Base-by-base conservation (phyloP, 2,888 invertebrate genomes). In the Sisyra nigra region DNA sequence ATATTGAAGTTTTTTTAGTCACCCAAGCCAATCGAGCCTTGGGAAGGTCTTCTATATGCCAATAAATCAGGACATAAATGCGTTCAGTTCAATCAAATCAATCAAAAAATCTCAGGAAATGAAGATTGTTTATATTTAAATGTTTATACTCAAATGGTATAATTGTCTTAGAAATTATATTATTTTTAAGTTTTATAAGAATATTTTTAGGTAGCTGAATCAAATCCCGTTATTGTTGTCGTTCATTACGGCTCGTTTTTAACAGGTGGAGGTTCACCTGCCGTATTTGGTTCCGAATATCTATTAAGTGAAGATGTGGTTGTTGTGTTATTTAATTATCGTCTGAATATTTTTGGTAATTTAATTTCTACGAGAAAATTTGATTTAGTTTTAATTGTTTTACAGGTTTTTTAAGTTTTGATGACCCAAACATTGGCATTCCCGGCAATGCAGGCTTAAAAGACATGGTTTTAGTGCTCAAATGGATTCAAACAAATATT, bases 401-500 rank as follows among this genome's bases (percentile, higher is more conserved):
- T n/a, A n/a, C n/a, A 35, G 35, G 35, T 15, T 35, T 35, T 35
- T 35, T 35, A 13, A 35, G 35, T 10, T 35, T 35, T 13, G 35
- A 35, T 8, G 35, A 35, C 17, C 35, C 35, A 4, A 35, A n/a
- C n/a, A 14, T 35, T 14, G 35, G 35, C 6, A 13, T 35, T 9
- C 35, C 35, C 2, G 35, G 35, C 3, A 35, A 35, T 35, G 35
- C 35, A 15, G 35, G 35, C 1, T 35, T 35, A 13, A 35, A 35
- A 35, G 35, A 35, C 17, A 35, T 35, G 35, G 2, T 13, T 8
- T 15, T 14, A 3, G 35, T 13, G 2, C 17, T 35, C 13, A 14
- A 35, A 35, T 35, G 35, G 35, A 15, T 35, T 14, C 35, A 35
- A 5, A 9, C 35, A 1, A 35, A 35, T n/a, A 35, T 35, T 35